Conservation (phyloP, 2,888 invertebrate species). For the Drosophila mimica region DNA sequence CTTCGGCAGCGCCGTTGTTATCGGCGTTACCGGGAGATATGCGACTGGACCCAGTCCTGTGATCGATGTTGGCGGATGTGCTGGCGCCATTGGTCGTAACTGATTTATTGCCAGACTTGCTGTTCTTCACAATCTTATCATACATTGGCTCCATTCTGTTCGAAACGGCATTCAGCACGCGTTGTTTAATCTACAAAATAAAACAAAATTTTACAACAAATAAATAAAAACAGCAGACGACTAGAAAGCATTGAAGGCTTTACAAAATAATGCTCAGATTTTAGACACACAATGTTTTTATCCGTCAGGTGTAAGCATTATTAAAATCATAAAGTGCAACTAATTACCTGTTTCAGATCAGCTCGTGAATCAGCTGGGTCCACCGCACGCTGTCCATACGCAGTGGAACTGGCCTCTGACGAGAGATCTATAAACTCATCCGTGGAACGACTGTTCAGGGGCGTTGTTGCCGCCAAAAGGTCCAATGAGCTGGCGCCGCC, state of each 20-base stretch:
- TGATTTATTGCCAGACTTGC: not conserved
- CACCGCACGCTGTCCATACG: not conserved
- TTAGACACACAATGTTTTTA: not conserved
- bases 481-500: not conserved
- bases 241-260: not conserved
- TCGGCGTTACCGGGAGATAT: not conserved
- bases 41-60: not conserved
- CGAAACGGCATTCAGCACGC: conserved; percentile 82
- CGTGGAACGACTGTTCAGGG: not conserved
- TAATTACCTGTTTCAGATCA: not conserved
- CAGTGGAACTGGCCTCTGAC: too few species aligned
- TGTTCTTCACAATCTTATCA: conserved; percentile 23
- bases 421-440: not conserved
- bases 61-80: not conserved
- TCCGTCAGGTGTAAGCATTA: not conserved
- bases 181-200: conserved; percentile 81
- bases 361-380: not conserved
- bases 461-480: not conserved
- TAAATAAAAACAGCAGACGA: not conserved
- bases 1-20: not conserved
- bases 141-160: conserved; percentile 51
- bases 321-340: too few species aligned
- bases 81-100: not conserved
- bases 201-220: not conserved
- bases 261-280: not conserved